These are phyloP conservation scores for Ichneumon xanthorius DNA, from an alignment of 2,888 invertebrate species.

Conservation along the genomic window DNA sequence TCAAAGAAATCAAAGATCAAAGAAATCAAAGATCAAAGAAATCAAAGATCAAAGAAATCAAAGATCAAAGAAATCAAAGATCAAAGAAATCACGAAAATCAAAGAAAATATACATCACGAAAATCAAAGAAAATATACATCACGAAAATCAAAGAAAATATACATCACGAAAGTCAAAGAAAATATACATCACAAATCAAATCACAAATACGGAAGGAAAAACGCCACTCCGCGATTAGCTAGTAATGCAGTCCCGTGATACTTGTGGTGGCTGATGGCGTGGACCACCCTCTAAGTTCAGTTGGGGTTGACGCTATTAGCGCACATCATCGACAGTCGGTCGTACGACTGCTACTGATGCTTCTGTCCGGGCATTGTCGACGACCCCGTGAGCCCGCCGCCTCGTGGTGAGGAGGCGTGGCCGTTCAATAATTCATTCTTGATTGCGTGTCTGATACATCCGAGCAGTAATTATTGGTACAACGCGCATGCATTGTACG, in stretches of 20 bases:
- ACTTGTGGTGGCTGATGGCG: neutral
- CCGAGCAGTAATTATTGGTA: constrained; percentile 81
- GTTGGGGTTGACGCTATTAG: constrained; percentile 80
- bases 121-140: too few species aligned
- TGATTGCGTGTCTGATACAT: constrained; percentile 85
- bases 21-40: too few species aligned
- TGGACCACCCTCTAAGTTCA: constrained; percentile 31
- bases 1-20: too few species aligned
- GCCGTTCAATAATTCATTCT: constrained; percentile 83
- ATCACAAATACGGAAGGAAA: neutral
- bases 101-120: too few species aligned
- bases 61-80: too few species aligned
- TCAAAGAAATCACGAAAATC: too few species aligned
- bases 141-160: too few species aligned
- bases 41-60: too few species aligned
- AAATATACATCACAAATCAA: neutral
- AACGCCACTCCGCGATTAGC: neutral
- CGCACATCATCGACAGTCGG: constrained; percentile 84
- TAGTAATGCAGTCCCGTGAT: neutral
- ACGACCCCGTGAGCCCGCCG: constrained; percentile 71
- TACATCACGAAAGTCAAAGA: neutral
- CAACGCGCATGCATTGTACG: constrained; percentile 4
- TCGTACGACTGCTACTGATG: constrained; percentile 82
- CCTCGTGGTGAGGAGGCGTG: constrained; percentile 79
- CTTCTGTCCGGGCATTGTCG: constrained; percentile 79